Conservation (phyloP, 2,113 vertebrate genomes). For the Nibea albiflora region DNA sequence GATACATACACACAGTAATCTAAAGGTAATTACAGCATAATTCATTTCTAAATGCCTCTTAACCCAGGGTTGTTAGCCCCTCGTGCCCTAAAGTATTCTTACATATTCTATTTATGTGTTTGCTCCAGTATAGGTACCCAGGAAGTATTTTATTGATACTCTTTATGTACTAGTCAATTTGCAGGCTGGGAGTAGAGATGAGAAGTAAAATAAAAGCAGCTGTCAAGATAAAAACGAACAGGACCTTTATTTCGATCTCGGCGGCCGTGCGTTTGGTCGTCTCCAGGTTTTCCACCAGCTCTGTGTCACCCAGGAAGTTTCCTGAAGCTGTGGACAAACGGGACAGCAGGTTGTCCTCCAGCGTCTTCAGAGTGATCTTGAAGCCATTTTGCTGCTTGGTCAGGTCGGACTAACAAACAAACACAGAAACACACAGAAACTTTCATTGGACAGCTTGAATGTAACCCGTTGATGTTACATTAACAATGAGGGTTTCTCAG, state of each 20-base stretch:
- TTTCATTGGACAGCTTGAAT: neutral
- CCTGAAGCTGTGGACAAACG: constrained; percentile 94
- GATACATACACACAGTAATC: neutral
- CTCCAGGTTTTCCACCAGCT: constrained; percentile 94
- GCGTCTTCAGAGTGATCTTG: constrained; percentile 95
- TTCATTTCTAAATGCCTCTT: neutral
- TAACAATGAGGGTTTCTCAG: neutral
- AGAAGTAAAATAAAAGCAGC: neutral
- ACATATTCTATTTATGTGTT: neutral
- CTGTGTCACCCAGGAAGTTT: constrained; percentile 93
- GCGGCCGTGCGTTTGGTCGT: constrained; percentile 92
- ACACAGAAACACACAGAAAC: constrained; percentile 56
- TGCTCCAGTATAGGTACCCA: neutral
- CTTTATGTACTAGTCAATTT: neutral
- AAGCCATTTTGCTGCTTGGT: constrained; percentile 96
- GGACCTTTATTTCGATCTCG: constrained; percentile 93
- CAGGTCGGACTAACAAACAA: constrained; percentile 87
- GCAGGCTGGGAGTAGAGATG: neutral
- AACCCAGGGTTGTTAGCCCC: neutral
- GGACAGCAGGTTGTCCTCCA: constrained; percentile 95
- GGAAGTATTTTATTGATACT: neutral
- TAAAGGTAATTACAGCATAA: neutral
- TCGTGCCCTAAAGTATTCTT: neutral
- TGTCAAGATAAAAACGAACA: neutral
- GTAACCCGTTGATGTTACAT: neutral